Conservation (phyloP, 2,113 vertebrate genomes). For the Spea bombifrons region DNA sequence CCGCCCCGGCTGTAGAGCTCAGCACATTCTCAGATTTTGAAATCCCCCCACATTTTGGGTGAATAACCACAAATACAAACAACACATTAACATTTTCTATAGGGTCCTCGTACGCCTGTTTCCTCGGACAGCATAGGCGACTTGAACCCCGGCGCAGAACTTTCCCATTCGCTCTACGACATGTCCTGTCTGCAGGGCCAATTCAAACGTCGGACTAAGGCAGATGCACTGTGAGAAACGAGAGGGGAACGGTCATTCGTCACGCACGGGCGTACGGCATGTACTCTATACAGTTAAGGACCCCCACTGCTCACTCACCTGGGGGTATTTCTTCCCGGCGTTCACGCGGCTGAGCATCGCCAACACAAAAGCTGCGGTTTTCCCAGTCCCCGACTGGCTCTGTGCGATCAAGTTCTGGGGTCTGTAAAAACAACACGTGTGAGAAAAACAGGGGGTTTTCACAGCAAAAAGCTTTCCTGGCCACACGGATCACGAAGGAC, state of each 20-base stretch:
- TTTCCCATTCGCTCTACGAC: conserved; percentile 64
- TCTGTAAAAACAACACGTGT: conserved; percentile 52
- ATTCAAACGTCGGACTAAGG: conserved; percentile 69
- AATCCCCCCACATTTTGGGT: too few relatives aligned
- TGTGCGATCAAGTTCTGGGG: conserved; percentile 76
- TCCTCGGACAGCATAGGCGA: conserved; percentile 66
- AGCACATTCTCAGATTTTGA: too few relatives aligned
- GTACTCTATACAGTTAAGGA: too few relatives aligned
- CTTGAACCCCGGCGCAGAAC: conserved; percentile 59
- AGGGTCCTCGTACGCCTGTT: conserved; percentile 59
- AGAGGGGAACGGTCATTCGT: background rate
- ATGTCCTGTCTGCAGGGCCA: conserved; percentile 70
- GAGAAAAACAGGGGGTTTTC: too few relatives aligned
- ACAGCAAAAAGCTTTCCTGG: too few relatives aligned
- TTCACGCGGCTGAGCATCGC: conserved; percentile 74
- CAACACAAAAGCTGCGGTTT: conserved; percentile 74
- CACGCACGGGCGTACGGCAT: too few relatives aligned
- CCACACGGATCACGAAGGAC: too few relatives aligned
- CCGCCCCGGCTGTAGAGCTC: too few relatives aligned
- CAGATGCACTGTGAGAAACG: conserved; percentile 65
- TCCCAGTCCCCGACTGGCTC: conserved; percentile 78
- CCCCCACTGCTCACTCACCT: conserved; percentile 58
- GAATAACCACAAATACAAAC: too few relatives aligned
- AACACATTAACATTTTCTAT: background rate
- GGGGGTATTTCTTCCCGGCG: conserved; percentile 57